phyloP scores from a whole-genome alignment of 2,797 vertebrate species.

The Calcarius lapponicus region DNA sequence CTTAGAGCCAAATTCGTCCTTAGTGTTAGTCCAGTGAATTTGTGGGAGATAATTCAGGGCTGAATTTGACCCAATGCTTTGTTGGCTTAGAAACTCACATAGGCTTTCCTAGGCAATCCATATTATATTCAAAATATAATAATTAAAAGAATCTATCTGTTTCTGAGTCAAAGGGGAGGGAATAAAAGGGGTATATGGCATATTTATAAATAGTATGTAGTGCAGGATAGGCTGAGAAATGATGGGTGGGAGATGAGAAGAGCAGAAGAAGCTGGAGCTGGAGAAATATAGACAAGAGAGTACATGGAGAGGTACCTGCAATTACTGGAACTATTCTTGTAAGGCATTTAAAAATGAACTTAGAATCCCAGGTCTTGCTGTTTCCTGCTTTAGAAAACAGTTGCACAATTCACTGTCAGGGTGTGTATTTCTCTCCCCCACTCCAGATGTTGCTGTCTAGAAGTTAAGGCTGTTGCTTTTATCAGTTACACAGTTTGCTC shows the following conservation, averaged over 20 bases:
- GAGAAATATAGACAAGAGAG: neutral
- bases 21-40: neutral
- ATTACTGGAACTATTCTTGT: neutral
- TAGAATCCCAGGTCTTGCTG: neutral
- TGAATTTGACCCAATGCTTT: constrained; percentile 3
- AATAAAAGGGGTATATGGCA: neutral
- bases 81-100: neutral
- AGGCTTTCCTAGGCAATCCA: neutral
- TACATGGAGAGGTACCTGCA: neutral
- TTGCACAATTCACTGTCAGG: neutral
- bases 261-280: neutral
- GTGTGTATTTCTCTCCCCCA: neutral
- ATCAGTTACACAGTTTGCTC: neutral
- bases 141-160: neutral
- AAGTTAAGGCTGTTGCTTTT: neutral
- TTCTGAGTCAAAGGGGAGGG: neutral
- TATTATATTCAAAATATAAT: neutral
- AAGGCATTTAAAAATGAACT: neutral
- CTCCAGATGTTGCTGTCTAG: neutral
- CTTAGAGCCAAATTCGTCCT: neutral
- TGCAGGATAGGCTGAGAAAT: neutral
- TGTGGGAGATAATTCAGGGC: neutral
- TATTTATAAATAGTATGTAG: neutral
- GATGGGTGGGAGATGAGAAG: neutral
- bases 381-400: neutral